A percentile compares a stretch with the other conserved stretches of the same genome.
These are phyloP conservation scores for Hemicentrotus pulcherrimus DNA, from an alignment of 35 echinoderm and acorn worm genomes.

Conservation along the genomic window DNA sequence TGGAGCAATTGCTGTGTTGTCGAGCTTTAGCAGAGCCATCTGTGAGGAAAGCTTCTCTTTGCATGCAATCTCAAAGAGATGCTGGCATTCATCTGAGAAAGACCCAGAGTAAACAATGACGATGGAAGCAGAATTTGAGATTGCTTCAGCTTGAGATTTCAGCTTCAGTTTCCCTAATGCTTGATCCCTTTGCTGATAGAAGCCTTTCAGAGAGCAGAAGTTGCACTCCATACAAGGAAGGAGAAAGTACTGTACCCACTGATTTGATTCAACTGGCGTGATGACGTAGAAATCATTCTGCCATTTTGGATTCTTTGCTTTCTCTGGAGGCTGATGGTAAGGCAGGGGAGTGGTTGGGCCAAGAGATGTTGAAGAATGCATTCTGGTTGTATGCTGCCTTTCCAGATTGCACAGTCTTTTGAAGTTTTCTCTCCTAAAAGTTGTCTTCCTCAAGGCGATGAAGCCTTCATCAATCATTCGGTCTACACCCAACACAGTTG, in stretches of 20 bases:
- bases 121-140: not conserved
- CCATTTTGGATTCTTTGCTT: not conserved
- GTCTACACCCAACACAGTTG: not conserved
- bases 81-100: not conserved
- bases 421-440: not conserved
- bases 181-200: not conserved
- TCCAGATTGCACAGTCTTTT: not conserved
- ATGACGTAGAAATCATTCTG: conserved; percentile 29
- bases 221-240: not conserved
- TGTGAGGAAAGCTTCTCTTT: not conserved
- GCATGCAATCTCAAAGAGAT: conserved; percentile 46
- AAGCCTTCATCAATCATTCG: not conserved
- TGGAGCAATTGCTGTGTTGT: not conserved
- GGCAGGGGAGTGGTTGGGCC: not conserved
- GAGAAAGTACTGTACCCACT: conserved; percentile 16
- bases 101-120: not conserved
- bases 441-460: not conserved
- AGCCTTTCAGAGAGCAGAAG: conserved; percentile 2
- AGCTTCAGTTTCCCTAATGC: not conserved
- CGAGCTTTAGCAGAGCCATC: not conserved
- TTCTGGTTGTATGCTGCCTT: not conserved
- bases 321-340: not conserved
- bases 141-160: not conserved
- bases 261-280: not conserved
- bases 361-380: not conserved